phyloP scores from a whole-genome alignment of 2,113 vertebrate species.

The Tor tambroides region DNA sequence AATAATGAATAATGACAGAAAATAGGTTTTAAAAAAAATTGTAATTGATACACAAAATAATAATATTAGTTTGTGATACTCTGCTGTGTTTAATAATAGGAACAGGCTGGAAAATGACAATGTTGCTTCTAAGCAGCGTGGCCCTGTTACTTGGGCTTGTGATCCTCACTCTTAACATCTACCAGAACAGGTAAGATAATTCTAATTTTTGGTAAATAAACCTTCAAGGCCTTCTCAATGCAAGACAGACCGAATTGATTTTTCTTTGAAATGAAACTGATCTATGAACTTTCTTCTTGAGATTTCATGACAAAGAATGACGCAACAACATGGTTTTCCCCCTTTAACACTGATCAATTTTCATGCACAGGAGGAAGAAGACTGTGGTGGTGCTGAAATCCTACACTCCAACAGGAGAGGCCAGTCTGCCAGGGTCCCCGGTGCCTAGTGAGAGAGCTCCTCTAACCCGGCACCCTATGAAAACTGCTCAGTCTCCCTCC shows the following conservation, averaged over 20 bases:
- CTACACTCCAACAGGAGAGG: slow-evolving; percentile 63
- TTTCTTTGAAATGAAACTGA: background rate
- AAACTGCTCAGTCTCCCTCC: slow-evolving; percentile 73
- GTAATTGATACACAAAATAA: background rate
- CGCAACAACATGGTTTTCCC: background rate
- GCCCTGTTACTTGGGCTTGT: slow-evolving; percentile 82
- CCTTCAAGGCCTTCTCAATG: background rate
- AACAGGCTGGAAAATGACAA: slow-evolving; percentile 84
- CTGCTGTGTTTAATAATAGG: slow-evolving; percentile 67
- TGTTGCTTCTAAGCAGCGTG: slow-evolving; percentile 84
- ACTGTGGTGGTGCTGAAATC: slow-evolving; percentile 78
- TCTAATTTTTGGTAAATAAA: background rate
- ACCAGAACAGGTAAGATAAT: slow-evolving; percentile 80
- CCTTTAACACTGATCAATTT: background rate
- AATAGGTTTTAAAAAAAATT: background rate
- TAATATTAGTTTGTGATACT: background rate
- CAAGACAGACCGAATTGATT: background rate
- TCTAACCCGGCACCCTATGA: slow-evolving; percentile 71
- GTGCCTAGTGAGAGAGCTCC: slow-evolving; percentile 69
- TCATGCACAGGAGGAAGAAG: slow-evolving; percentile 76
- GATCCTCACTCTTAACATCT: slow-evolving; percentile 82
- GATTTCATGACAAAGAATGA: background rate
- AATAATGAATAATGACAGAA: background rate
- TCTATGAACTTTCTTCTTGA: background rate
- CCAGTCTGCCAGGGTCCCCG: slow-evolving; percentile 71